Percentiles rank a stretch among this genome's conserved stretches.
Conservation (phyloP, 2,113 vertebrate genomes). For the cat (Felis catus) region DNA sequence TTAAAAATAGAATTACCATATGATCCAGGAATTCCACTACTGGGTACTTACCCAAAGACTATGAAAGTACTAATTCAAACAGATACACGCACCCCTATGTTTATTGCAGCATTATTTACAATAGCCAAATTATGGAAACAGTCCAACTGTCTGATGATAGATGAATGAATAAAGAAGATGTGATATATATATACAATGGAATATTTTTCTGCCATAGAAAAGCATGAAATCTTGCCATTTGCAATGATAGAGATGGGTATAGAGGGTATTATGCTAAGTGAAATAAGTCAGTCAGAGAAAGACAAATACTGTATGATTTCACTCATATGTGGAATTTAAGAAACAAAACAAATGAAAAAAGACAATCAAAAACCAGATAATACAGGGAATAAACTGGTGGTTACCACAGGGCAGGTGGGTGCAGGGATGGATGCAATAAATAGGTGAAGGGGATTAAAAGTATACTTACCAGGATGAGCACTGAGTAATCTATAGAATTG, state of each 20-base stretch:
- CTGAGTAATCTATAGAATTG: not conserved
- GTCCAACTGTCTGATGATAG: not conserved
- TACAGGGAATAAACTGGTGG: not conserved
- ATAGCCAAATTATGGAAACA: not conserved
- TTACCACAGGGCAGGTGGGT: not conserved
- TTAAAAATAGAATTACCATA: not conserved
- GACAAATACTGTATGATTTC: not conserved
- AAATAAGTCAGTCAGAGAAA: not conserved
- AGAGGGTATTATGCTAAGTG: not conserved
- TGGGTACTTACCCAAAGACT: not conserved
- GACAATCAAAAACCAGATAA: not conserved
- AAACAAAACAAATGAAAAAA: not conserved
- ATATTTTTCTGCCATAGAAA: not conserved
- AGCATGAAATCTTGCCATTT: not conserved
- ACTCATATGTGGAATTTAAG: not conserved
- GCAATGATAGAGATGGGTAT: not conserved
- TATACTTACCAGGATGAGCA: not conserved
- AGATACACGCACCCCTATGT: not conserved
- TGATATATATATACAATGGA: not conserved
- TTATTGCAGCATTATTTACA: not conserved
- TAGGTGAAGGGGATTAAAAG: not conserved
- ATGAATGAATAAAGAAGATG: not conserved
- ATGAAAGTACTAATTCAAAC: not conserved
- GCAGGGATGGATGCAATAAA: not conserved
- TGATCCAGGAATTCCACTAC: not conserved